A percentile compares a stretch with the other conserved stretches of the same genome.
Evolutionary conservation across 2,797 vertebrate species (phyloP).

Genomic region (Oryzias sinensis): DNA sequence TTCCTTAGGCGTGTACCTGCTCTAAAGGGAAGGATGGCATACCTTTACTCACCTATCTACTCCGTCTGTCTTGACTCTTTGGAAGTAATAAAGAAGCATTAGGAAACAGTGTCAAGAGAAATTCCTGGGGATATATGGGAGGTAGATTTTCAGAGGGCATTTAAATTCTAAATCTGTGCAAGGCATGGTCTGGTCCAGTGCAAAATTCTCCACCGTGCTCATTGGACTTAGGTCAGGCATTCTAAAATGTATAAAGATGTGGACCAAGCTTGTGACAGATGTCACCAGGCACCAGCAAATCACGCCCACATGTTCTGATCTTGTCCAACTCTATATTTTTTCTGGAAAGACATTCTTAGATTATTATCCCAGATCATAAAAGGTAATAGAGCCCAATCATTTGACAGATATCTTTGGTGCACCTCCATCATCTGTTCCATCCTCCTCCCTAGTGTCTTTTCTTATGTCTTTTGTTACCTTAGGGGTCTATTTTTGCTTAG

Average conservation of each 20-base stretch:
- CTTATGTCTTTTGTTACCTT: background rate
- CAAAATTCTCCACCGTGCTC: background rate
- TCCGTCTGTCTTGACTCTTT: background rate
- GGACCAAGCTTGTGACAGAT: too few species aligned
- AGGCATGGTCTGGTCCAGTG: slow-evolving; percentile 1
- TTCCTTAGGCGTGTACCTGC: background rate
- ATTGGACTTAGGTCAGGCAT: too few species aligned
- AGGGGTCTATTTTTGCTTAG: too few species aligned
- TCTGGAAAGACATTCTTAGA: background rate
- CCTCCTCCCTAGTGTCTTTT: background rate
- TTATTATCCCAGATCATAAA: background rate
- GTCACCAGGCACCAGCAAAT: too few species aligned
- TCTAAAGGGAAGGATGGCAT: background rate
- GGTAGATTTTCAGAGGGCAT: background rate
- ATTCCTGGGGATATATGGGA: background rate
- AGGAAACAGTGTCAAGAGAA: background rate
- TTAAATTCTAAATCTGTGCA: slow-evolving; percentile 1
- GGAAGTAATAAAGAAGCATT: background rate
- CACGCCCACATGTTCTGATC: too few species aligned
- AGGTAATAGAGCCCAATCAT: background rate
- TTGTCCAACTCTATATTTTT: too few species aligned
- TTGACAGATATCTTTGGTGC: background rate
- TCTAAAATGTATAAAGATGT: too few species aligned
- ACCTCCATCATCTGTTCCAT: background rate
- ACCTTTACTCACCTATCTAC: background rate